Evolutionary conservation across 2,888 invertebrate species (phyloP), one percentile per base, ranked within the genome.

Genomic region (Alloscopus bannaensis): DNA sequence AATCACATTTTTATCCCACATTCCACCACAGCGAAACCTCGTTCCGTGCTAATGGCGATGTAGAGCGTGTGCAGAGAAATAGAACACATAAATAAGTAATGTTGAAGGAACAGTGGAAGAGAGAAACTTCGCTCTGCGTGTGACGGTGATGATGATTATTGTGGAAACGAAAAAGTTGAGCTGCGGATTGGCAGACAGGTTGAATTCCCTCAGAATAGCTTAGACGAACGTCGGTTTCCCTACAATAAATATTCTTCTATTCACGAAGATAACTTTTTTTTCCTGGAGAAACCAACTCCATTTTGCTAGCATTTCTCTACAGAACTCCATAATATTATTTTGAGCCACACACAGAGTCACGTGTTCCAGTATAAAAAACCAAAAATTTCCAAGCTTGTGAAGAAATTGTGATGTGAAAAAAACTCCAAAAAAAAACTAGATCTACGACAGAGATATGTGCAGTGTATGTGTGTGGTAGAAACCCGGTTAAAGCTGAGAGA

Each of bases 401-500:
- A 60, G 24, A 52, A 72, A 66, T 66, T 59, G 59, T 65, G 50
- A 55, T 75, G 75, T 31, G 57, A 29, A 65, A 66, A 62, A 40
- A 18, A 16, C 26, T 28, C n/a, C n/a, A n/a, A n/a, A n/a, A n/a
- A 62, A 57, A 52, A 59, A 29, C 29, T 66, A 64, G 52, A 64
- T 65, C 65, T 73, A 28, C 42, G 29, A 71, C 40, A 50, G 45
- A 22, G 57, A 45, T 47, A 26, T 66, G 66, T 22, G 16, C 16
- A 50, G 40, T 29, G 24, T 2, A 40, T 16, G 28, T 24, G 40
- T 24, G 29, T 28, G 31, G 16, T 24, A 20, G 62, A 76, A 69
- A 66, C 76, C 68, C 76, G 52, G 77, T 64, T 70, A 77, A n/a
- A n/a, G 77, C 62, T 50, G 55, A 70, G 45, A 77, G 40, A 20